Evolutionary conservation across 2,113 vertebrate genomes (phyloP).

Genomic region (Gila orcuttii): DNA sequence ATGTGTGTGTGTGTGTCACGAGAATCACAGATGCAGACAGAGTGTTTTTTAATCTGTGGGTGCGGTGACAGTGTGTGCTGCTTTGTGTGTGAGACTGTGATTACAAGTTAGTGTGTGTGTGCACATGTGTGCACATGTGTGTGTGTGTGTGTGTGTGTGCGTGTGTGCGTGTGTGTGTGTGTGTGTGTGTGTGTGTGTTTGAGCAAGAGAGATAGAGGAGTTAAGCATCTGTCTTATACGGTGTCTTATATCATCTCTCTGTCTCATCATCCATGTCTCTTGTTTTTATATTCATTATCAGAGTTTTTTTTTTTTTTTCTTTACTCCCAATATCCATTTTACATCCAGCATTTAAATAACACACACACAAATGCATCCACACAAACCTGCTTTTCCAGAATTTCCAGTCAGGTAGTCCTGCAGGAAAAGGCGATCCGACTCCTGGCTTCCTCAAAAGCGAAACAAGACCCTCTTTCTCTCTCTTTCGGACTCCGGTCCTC

Average conservation of each 20-base stretch:
- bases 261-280: background rate
- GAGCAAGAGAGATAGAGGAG: background rate
- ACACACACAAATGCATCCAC: constrained; percentile 3
- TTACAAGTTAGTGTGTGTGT: constrained; percentile 9
- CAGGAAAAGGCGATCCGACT: constrained; percentile 30
- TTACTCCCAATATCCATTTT: constrained; percentile 15
- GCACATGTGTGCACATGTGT: too few relatives aligned
- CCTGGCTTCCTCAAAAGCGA: constrained; percentile 51
- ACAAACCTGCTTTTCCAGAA: constrained; percentile 54
- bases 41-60: constrained; percentile 35
- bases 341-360: constrained; percentile 38
- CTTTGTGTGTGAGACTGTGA: constrained; percentile 19
- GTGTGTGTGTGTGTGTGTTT: background rate
- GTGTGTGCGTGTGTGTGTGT: background rate
- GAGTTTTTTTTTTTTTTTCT: background rate
- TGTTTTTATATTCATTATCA: background rate
- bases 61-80: background rate
- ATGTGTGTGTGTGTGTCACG: background rate
- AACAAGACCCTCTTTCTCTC: constrained; percentile 49
- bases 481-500: constrained; percentile 15
- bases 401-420: constrained; percentile 48
- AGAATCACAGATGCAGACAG: constrained; percentile 38
- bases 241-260: constrained; percentile 17
- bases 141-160: background rate
- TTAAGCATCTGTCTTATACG: constrained; percentile 33